Evolutionary conservation across 2,888 invertebrate genomes (phyloP).

Genomic region (Chrysina gloriosa): DNA sequence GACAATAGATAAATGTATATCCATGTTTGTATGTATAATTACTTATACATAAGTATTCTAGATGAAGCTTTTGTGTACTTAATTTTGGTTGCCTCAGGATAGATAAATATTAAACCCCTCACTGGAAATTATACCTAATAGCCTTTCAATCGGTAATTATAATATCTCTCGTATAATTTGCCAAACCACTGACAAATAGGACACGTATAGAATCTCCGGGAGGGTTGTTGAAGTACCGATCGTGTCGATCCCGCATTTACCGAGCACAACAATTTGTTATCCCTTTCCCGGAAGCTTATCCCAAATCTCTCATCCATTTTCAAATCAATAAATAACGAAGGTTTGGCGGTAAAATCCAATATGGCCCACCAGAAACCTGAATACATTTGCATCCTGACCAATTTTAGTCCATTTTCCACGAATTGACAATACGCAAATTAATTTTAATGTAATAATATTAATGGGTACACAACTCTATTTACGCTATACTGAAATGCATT

Average conservation of each 20-base stretch:
- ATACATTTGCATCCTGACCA: not conserved
- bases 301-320: slow-evolving; percentile 15
- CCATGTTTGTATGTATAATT: too few species aligned
- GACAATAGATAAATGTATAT: too few species aligned
- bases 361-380: not conserved
- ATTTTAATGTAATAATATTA: too few species aligned
- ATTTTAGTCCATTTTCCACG: too few species aligned
- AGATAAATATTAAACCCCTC: too few species aligned
- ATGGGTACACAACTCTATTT: too few species aligned
- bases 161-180: slow-evolving; percentile 17
- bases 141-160: slow-evolving; percentile 10
- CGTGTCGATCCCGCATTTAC: slow-evolving; percentile 13
- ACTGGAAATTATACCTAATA: too few species aligned
- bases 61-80: too few species aligned
- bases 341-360: not conserved
- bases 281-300: slow-evolving; percentile 19
- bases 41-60: too few species aligned
- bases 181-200: slow-evolving; percentile 31
- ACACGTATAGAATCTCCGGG: not conserved
- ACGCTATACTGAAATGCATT: too few species aligned
- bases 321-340: slow-evolving; percentile 29
- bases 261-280: slow-evolving; percentile 30
- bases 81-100: too few species aligned
- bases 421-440: too few species aligned
- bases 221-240: slow-evolving; percentile 7